phyloP scores from a whole-genome alignment of 2,888 invertebrate genomes.

The Drosophila pseudotakahashii region DNA sequence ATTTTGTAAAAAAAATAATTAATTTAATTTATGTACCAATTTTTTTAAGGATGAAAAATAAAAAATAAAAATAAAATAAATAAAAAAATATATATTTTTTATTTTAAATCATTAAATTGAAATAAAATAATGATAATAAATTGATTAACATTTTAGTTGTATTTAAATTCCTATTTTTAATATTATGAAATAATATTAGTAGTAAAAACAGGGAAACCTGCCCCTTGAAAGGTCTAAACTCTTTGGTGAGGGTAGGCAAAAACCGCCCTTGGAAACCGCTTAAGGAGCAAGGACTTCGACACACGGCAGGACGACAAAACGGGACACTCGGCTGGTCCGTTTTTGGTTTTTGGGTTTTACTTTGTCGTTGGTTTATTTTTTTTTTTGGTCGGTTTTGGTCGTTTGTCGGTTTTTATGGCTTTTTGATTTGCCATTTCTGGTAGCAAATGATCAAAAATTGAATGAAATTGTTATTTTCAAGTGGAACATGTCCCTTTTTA shows the following conservation, averaged over 20 bases:
- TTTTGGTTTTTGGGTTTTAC: conserved; percentile 20
- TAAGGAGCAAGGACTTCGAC: conserved; percentile 54
- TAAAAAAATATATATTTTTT: no score
- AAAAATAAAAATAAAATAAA: no score
- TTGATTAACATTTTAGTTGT: no score
- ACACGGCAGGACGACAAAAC: conserved; percentile 50
- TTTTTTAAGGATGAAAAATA: no score
- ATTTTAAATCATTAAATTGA: no score
- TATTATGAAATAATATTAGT: background rate
- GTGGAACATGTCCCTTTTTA: conserved; percentile 79
- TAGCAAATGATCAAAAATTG: conserved; percentile 82
- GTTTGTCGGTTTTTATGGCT: conserved; percentile 77
- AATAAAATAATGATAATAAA: no score
- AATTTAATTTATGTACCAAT: no score
- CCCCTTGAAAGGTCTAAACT: background rate
- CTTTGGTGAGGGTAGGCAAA: background rate
- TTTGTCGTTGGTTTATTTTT: conserved; percentile 7
- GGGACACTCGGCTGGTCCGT: conserved; percentile 47
- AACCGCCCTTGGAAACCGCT: conserved; percentile 67
- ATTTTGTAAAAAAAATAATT: background rate
- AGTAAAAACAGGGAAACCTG: background rate
- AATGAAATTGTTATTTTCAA: conserved; percentile 81
- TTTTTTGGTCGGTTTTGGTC: conserved; percentile 27
- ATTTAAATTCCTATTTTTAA: no score
- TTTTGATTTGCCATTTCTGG: conserved; percentile 82